phyloP scores from a whole-genome alignment of 2,888 invertebrate species.

The Steinernema scapterisci region DNA sequence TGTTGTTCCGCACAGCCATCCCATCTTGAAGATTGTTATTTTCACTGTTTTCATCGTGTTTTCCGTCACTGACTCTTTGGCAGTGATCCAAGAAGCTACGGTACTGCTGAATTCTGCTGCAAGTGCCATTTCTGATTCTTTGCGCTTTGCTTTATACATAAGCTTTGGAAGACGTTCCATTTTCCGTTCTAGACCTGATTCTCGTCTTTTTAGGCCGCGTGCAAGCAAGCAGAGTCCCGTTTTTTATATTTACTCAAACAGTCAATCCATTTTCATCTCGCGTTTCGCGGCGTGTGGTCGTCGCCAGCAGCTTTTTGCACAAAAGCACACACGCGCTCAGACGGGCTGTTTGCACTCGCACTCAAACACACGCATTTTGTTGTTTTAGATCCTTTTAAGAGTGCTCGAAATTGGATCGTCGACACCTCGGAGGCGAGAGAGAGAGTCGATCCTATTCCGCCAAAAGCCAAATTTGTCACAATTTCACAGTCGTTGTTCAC shows the following conservation, averaged over 20 bases:
- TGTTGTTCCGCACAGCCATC: neutral
- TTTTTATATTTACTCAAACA: conserved; percentile 23
- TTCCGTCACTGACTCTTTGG: neutral
- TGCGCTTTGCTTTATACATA: too few species aligned
- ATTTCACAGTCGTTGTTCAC: too few species aligned
- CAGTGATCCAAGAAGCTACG: neutral
- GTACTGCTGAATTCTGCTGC: neutral
- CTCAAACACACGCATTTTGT: neutral
- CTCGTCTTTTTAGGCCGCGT: too few species aligned
- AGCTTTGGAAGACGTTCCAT: too few species aligned
- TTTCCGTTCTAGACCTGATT: too few species aligned
- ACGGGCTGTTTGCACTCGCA: neutral
- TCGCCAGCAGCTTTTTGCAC: neutral
- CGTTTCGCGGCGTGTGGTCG: conserved; percentile 24
- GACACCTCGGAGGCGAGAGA: neutral
- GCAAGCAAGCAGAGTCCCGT: neutral
- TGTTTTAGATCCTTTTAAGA: neutral
- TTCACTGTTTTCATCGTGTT: too few species aligned
- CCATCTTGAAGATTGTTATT: too few species aligned
- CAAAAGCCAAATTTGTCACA: too few species aligned
- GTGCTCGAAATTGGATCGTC: conserved; percentile 17
- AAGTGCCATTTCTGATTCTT: neutral
- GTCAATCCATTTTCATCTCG: conserved; percentile 1
- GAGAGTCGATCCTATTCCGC: too few species aligned
- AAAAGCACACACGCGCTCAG: neutral